phyloP scores from a whole-genome alignment of 2,113 vertebrate species.

The Scolopax mira region DNA sequence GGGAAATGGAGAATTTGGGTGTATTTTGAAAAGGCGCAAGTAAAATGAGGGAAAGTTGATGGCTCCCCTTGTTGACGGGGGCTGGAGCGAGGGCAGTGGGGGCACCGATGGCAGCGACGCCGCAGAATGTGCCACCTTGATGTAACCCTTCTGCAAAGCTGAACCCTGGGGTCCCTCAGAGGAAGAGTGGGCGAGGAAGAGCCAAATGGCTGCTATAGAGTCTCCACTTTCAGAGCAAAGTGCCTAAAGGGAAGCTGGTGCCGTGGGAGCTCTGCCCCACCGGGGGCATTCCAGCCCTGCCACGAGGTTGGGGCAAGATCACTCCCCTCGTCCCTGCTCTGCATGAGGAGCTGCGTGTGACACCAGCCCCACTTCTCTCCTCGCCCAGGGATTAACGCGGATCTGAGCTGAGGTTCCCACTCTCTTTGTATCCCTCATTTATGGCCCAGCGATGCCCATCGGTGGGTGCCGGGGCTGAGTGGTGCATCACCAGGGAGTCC shows the following conservation, averaged over 20 bases:
- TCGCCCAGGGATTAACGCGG: fast-evolving
- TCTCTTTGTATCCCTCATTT: fast-evolving
- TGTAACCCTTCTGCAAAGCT: neutral
- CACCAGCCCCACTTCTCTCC: neutral
- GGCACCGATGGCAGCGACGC: fast-evolving
- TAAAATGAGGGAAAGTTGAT: neutral
- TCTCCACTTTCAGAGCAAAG: neutral
- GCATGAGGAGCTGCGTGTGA: fast-evolving
- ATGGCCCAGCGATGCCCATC: fast-evolving
- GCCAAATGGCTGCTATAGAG: fast-evolving
- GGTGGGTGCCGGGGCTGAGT: fast-evolving
- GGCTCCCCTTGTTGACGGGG: fast-evolving
- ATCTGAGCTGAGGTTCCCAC: fast-evolving
- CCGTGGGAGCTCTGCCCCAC: fast-evolving
- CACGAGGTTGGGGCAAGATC: fast-evolving
- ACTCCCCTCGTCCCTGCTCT: fast-evolving
- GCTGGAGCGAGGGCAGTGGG: fast-evolving
- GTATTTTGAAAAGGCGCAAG: fast-evolving
- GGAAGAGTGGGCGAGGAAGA: neutral
- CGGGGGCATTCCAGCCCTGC: fast-evolving
- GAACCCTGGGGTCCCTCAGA: fast-evolving
- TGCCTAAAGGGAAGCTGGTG: too few species aligned
- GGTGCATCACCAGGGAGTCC: neutral
- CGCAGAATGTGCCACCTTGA: fast-evolving
- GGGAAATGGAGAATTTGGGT: neutral